Evolutionary conservation across 2,797 vertebrate species (phyloP), one percentile per base, ranked within the genome.

Genomic region (Threskiornis aethiopicus): DNA sequence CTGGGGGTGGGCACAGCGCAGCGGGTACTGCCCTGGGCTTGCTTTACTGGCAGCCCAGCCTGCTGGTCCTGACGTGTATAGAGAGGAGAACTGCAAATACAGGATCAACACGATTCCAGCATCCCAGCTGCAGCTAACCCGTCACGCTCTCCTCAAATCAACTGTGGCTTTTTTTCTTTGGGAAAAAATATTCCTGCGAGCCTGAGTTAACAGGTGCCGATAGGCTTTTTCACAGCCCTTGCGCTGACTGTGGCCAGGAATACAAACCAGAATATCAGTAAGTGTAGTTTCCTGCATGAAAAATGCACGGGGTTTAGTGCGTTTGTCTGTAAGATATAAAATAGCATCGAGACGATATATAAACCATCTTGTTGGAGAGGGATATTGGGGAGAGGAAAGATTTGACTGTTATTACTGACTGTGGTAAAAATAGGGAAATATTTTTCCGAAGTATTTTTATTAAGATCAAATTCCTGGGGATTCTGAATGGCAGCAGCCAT

Each of bases 11-110:
- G 13, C 12, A 17, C 25, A 26, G 3, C 44, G 5, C 65, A 4
- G 28, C 82, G 79, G 55, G 7, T 11, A 1, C 46, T 21, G 66
- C 76, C 66, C 62, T n/a, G 58, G 54, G 22, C 16, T n/a, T 24
- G 75, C 76, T 47, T n/a, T 6, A 0, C 9, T 28, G 87, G 19
- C 28, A 3, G 0, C 31, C 33, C 71, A 61, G 64, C 69, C 78
- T 37, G 29, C 82, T 46, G 41, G 2, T 70, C 33, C 84, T 70
- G 35, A 2, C 0, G 0, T 2, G 25, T 14, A 1, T 4, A 12
- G 13, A 33, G 75, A 33, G 44, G 11, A 65, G 37, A 92, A 2
- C 26, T 54, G 58, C 39, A 66, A 54, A 9, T 7, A 4, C 18
- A 11, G 52, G 49, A 24, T 51, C 2, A 0, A 25, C 52, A 5